Evolutionary conservation across 2,888 invertebrate species (phyloP), one percentile per base, ranked within the genome.

Genomic region (Tetragnatha montana): DNA sequence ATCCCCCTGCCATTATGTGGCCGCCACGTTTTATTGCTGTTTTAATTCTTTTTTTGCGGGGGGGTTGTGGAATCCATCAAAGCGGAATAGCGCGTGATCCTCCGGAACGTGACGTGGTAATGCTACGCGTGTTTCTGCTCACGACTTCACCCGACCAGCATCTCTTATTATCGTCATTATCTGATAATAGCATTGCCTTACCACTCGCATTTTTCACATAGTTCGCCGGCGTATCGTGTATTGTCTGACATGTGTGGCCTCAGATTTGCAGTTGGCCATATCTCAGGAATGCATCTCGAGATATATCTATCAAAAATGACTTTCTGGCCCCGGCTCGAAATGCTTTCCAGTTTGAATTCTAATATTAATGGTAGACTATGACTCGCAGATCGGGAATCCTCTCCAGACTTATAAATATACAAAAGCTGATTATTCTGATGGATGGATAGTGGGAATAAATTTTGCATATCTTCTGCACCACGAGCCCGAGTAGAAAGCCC

Each of bases 141-240:
- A 89, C 89, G 89, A 89, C 71, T 81, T 85, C 89, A 89, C 85
- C 89, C 76, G 85, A 71, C 51, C 73, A 74, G 78, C 88, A 80
- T 80, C 80, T 88, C 83, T 88, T 87, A 84, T 80, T 76, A 84
- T 81, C 85, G 81, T 85, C 88, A 87, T 89, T 89, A 89, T 85
- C 85, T 85, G 89, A 89, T 89, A 85, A 89, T 89, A 81, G 85
- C 89, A 85, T 85, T 78, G 81, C 85, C 78, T 85, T 85, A 85
- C 89, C 84, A 89, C 85, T 85, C 73, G 81, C 81, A 85, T 89
- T 89, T 85, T 89, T 89, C 85, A 85, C 89, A 89, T 85, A 81
- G 81, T 89, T 81, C 81, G 76, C 60, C 71, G 47, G 71, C 35
- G 35, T 75, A 85, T 78, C 85, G 89, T 89, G 84, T 84, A 84